phyloP scores from a whole-genome alignment of 2,113 vertebrate species.

The Abramis brama region DNA sequence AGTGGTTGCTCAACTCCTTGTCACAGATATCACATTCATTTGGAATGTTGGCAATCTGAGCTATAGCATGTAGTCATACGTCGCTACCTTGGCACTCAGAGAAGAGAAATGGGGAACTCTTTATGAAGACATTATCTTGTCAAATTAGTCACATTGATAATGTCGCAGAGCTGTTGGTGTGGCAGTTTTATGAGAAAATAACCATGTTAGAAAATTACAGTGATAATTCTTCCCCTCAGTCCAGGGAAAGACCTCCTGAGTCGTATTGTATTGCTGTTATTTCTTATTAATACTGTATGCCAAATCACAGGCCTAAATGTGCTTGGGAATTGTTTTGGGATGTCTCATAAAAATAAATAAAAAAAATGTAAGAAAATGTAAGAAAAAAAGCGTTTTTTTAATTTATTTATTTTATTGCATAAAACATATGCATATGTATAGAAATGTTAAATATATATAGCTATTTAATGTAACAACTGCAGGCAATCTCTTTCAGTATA shows the following conservation, averaged over 20 bases:
- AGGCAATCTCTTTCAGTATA: too few relatives aligned
- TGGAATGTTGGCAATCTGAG: conserved; percentile 11
- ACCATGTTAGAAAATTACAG: conserved; percentile 63
- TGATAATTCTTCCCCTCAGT: conserved; percentile 55
- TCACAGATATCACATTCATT: conserved; percentile 25
- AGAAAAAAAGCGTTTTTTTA: not conserved
- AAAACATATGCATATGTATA: too few relatives aligned
- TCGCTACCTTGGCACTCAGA: not conserved
- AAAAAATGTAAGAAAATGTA: not conserved
- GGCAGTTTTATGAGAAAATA: conserved; percentile 63
- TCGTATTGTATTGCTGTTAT: conserved; percentile 28
- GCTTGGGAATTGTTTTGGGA: not conserved
- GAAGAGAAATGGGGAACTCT: conserved; percentile 15
- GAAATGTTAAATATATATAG: too few relatives aligned
- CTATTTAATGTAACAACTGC: too few relatives aligned
- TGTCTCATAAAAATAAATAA: not conserved
- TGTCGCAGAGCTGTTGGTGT: conserved; percentile 52
- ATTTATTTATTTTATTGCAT: too few relatives aligned
- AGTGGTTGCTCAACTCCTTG: conserved; percentile 19
- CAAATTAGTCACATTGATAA: conserved; percentile 40
- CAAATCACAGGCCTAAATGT: conserved; percentile 1
- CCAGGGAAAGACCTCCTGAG: conserved; percentile 49
- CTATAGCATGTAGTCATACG: not conserved
- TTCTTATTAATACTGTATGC: conserved; percentile 11
- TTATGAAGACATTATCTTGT: conserved; percentile 58